Evolutionary conservation across 1,140 invertebrate genomes (phyloP).

Genomic region (Grapholita molesta): DNA sequence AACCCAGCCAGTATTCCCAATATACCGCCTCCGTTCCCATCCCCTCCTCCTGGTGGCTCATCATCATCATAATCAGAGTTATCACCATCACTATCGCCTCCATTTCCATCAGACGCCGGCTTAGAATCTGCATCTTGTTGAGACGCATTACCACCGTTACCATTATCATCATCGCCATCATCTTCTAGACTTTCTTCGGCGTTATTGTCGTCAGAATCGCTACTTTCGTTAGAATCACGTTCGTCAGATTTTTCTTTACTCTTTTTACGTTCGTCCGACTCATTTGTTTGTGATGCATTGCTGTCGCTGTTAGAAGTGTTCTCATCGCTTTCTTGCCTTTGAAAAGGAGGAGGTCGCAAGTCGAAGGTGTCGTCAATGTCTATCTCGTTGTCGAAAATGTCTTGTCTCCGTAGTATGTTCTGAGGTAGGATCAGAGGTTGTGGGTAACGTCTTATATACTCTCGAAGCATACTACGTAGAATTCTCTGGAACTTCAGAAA

Average conservation of each 20-base stretch:
- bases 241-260: not conserved
- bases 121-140: constrained; percentile 27
- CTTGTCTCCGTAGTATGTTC: constrained; percentile 31
- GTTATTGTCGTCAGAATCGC: constrained; percentile 34
- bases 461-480: constrained; percentile 31
- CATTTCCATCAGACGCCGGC: constrained; percentile 31
- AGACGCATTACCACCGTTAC: constrained; percentile 26
- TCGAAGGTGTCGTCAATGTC: constrained; percentile 36
- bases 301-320: constrained; percentile 23
- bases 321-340: constrained; percentile 44
- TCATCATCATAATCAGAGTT: constrained; percentile 49
- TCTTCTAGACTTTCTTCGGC: constrained; percentile 37
- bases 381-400: constrained; percentile 41
- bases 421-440: constrained; percentile 17
- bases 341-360: constrained; percentile 41
- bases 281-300: constrained; percentile 23
- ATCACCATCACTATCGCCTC: constrained; percentile 27
- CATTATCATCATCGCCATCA: constrained; percentile 5
- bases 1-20: constrained; percentile 62
- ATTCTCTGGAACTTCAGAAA: constrained; percentile 18
- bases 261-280: constrained; percentile 1
- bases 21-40: constrained; percentile 63
- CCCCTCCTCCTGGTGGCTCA: constrained; percentile 53
- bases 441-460: constrained; percentile 27
- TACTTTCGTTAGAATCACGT: constrained; percentile 25